Evolutionary conservation across 35 echinoderm and acorn worm species (phyloP).

Genomic region (Hemicentrotus pulcherrimus): DNA sequence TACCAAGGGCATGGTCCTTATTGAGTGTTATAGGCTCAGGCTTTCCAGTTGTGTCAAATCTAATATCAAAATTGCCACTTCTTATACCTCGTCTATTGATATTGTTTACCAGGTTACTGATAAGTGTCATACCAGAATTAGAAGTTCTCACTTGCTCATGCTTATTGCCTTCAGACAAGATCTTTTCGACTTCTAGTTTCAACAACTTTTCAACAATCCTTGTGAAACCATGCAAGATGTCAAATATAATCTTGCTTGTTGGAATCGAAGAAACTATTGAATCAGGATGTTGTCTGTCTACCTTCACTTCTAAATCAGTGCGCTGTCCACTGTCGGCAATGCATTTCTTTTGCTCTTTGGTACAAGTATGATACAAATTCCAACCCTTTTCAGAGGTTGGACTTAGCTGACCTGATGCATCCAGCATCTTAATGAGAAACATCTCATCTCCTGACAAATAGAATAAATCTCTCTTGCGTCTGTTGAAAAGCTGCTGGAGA

Average conservation of each 20-base stretch:
- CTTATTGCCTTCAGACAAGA: slow-evolving; percentile 50
- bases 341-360: slow-evolving; percentile 49
- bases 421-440: slow-evolving; percentile 73
- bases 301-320: slow-evolving; percentile 19
- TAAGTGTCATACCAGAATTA: slow-evolving; percentile 19
- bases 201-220: slow-evolving; percentile 72
- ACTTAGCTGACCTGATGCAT: slow-evolving; percentile 51
- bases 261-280: slow-evolving; percentile 54
- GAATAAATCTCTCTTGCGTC: slow-evolving; percentile 40
- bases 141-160: not conserved
- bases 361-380: slow-evolving; percentile 67
- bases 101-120: slow-evolving; percentile 55
- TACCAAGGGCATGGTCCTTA: slow-evolving; percentile 68
- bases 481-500: not conserved
- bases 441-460: slow-evolving; percentile 81
- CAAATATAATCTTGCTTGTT: slow-evolving; percentile 37
- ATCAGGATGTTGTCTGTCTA: slow-evolving; percentile 54
- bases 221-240: slow-evolving; percentile 53
- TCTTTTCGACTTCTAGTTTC: slow-evolving; percentile 46
- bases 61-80: slow-evolving; percentile 68
- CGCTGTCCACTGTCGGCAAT: slow-evolving; percentile 22
- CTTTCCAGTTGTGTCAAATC: slow-evolving; percentile 63
- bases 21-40: slow-evolving; percentile 59
- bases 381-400: slow-evolving; percentile 63
- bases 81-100: slow-evolving; percentile 62